phyloP scores from a whole-genome alignment of 1,140 invertebrate species.

The Ceratina japonica region DNA sequence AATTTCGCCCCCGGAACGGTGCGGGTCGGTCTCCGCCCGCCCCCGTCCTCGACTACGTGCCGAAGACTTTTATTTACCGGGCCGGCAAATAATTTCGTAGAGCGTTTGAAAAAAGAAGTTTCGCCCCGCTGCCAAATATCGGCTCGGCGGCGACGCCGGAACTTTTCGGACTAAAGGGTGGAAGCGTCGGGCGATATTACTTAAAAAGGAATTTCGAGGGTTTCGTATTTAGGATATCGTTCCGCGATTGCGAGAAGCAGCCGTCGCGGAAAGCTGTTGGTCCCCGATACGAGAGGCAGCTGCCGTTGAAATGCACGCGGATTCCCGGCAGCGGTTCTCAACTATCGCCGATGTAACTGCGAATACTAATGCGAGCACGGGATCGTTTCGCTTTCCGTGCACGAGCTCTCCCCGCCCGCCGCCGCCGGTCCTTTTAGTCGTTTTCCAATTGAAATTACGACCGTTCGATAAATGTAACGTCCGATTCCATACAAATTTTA shows the following conservation, averaged over 20 bases:
- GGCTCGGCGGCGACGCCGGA: too few species aligned
- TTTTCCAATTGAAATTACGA: conserved; percentile 28
- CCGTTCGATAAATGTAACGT: background rate
- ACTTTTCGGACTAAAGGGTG: too few species aligned
- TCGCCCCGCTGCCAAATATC: background rate
- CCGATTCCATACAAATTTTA: conserved; percentile 1
- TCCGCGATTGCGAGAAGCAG: conserved; percentile 47
- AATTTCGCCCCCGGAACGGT: background rate
- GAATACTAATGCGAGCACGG: conserved; percentile 17
- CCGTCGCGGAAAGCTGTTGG: conserved; percentile 24
- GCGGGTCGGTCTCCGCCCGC: too few species aligned
- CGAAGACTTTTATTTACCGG: conserved; percentile 8
- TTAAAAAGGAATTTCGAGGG: conserved; percentile 29
- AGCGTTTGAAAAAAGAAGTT: background rate
- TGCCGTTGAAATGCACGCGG: conserved; percentile 31
- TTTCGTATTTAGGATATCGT: conserved; percentile 47
- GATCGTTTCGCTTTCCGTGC: conserved; percentile 14
- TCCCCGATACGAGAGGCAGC: conserved; percentile 36
- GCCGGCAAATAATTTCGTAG: conserved; percentile 5
- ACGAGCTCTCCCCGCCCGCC: conserved; percentile 10
- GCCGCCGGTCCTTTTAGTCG: conserved; percentile 17
- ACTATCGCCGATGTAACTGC: too few species aligned
- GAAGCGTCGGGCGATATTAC: conserved; percentile 24
- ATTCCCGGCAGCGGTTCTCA: conserved; percentile 17
- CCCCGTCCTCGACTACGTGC: too few species aligned